Evolutionary conservation across 2,888 invertebrate species (phyloP), one percentile per base, ranked within the genome.

Genomic region (Glaucopsyche alexis): DNA sequence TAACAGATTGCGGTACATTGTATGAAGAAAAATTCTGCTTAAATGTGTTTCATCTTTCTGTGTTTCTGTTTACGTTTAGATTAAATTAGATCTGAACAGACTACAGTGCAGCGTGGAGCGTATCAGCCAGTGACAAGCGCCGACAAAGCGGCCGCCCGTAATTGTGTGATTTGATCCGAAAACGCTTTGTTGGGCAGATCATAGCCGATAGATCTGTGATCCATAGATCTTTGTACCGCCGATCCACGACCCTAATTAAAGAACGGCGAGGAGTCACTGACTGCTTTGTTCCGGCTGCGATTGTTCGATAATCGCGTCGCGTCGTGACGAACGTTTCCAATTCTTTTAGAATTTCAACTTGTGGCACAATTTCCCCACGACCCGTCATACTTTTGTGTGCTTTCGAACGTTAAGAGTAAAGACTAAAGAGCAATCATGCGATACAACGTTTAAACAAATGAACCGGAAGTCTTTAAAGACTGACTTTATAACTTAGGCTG

Each of bases 91-190:
- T 50, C 7, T 50, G 50, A 50, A 45, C 29, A 29, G 29, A 29
- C 29, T 29, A 29, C 29, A 29, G 29, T 9, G 50, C 80, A 76
- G 81, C 82, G 82, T 77, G 84, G 86, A 85, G 78, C 84, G 69
- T 47, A 79, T 78, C 82, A 64, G 72, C 80, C 85, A 88, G 85
- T 85, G 91, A 91, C 87, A 86, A 83, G 85, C 80, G 85, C 90
- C 91, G 92, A 90, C 91, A 91, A 91, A 91, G 91, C 86, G 79
- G 73, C 87, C 87, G 87, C 79, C 85, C 80, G 87, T 93, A 93
- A 93, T 93, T 92, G 93, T 93, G 88, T 88, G 92, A 90, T 90
- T 90, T 88, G 92, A 92, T 91, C 90, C 89, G 85, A 90, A 91
- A 91, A 90, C 87, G 85, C 89, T 88, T 91, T 92, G 92, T 92